Evolutionary conservation across 2,797 vertebrate genomes (phyloP).

Genomic region (Lates japonicus): DNA sequence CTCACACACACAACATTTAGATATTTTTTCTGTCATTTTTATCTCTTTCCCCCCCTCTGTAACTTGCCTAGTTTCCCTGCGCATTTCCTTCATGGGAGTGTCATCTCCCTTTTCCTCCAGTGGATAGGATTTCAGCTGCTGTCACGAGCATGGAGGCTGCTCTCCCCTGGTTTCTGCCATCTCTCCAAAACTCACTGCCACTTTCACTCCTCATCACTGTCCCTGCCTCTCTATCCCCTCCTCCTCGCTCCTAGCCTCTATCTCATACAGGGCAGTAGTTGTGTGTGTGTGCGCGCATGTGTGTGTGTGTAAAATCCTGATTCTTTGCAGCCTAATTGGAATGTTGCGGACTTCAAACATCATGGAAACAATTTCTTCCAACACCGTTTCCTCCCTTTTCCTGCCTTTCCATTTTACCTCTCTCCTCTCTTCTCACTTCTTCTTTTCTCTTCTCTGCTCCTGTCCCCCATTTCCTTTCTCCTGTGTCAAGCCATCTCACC

Average conservation of each 20-base stretch:
- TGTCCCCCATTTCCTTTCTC: slow-evolving; percentile 7
- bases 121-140: slow-evolving; percentile 69
- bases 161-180: slow-evolving; percentile 73
- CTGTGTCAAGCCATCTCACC: slow-evolving; percentile 16
- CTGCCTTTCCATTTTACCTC: slow-evolving; percentile 39
- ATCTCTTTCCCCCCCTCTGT: background rate
- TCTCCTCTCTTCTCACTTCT: slow-evolving; percentile 22
- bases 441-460: slow-evolving; percentile 6
- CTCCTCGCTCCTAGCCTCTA: slow-evolving; percentile 53
- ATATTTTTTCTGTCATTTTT: slow-evolving; percentile 54
- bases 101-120: slow-evolving; percentile 66
- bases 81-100: slow-evolving; percentile 60
- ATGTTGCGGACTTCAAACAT: slow-evolving; percentile 68
- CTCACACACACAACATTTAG: slow-evolving; percentile 28
- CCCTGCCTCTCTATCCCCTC: slow-evolving; percentile 44
- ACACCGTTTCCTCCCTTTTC: slow-evolving; percentile 25
- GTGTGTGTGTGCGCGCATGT: slow-evolving; percentile 22
- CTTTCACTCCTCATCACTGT: slow-evolving; percentile 68
- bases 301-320: slow-evolving; percentile 61
- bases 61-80: slow-evolving; percentile 41
- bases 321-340: slow-evolving; percentile 76
- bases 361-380: slow-evolving; percentile 60
- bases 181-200: slow-evolving; percentile 75
- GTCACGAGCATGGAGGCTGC: slow-evolving; percentile 69
- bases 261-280: slow-evolving; percentile 49